Base-by-base conservation (phyloP, 2,888 invertebrate genomes). In the Silvanus unidentatus region DNA sequence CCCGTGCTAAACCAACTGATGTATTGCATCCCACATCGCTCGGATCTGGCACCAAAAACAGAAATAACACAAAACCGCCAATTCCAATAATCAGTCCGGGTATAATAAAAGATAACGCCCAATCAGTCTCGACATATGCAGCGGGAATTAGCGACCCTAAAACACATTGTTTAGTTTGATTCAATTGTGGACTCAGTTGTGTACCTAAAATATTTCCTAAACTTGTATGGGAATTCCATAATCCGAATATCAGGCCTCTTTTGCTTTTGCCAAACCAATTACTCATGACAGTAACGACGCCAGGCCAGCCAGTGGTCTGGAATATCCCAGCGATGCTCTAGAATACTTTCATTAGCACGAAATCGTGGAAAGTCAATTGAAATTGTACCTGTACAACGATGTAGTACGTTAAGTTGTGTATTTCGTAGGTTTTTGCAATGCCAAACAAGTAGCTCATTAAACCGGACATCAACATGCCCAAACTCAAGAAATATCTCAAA, bases 211-310 rank as follows among this genome's bases (percentile, higher is more conserved):
- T 96, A 68, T 97, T 98, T 29, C 97, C 97, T 8, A 97, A 79
- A 0, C 94, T 94, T 0, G 96, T 96, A 61, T 97, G 96, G 0
- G 95, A 93, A 73, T 97, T 97, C 97, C 97, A 97, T 4, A 96
- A 77, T 9, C 97, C 97, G 72, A 96, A 96, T 49, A 97, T 90
- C 15, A 97, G 75, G 0, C 92, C 93, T 52, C 88, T 78, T 70
- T 91, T 95, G 29, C 85, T 81, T 72, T 88, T 90, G 0, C 95
- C 96, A 74, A 92, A 96, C 97, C 97, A 97, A 64, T 96, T 92
- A n/a, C 93, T 92, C 39, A 97, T 85, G 2, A 89, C 84, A 0
- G 88, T 80, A 0, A 97, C 95, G 0, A 97, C 96, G 42, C 94
- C 92, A 0, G 97, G 97, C 96, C 97, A 97, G 1, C 97, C 95